Base-by-base conservation (phyloP, 2,888 invertebrate genomes). In the Lasioglossum villosulum region DNA sequence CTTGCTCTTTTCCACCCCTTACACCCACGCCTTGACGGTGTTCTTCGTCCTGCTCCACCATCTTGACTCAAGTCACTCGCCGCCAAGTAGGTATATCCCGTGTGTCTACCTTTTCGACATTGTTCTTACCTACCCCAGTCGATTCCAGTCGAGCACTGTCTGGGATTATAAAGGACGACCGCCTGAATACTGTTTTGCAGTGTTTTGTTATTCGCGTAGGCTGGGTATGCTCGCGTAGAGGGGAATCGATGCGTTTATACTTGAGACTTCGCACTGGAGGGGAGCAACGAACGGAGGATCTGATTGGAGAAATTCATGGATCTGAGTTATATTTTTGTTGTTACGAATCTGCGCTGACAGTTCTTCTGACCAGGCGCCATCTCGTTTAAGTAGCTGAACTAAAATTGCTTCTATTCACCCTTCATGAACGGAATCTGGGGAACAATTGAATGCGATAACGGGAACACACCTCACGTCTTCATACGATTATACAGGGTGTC, bases 111-210 rank as follows among this genome's bases (percentile, higher is more conserved):
- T 86, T 86, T 88, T 89, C 84, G 88, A 82, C 82, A 91, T 89
- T 88, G 88, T 90, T 90, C 76, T 83, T 83, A 66, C 72, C 83
- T 75, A 27, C 56, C 14, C 68, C 70, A 39, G 82, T 79, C 90
- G 83, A 90, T 86, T 70, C 82, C 68, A 59, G 77, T 79, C 84
- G 66, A 80, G 78, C 52, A 74, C 78, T 80, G 86, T 85, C 84
- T 80, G 82, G 89, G 90, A 90, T 90, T 90, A 90, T 89, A 85
- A 89, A 83, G 78, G 83, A 52, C 70, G 45, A 56, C 80, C 75
- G 77, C 6, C 79, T 4, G 86, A 75, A 84, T 78, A 78, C 63
- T 80, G 63, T 59, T n/a, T n/a, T n/a, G n/a, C n/a, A n/a, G n/a
- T n/a, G n/a, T n/a, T n/a, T n/a, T n/a, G n/a, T n/a, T n/a, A n/a